Percentiles rank a stretch among this genome's conserved stretches.
Conservation (phyloP, 2,888 invertebrate genomes). For the Tiliacea citrago region DNA sequence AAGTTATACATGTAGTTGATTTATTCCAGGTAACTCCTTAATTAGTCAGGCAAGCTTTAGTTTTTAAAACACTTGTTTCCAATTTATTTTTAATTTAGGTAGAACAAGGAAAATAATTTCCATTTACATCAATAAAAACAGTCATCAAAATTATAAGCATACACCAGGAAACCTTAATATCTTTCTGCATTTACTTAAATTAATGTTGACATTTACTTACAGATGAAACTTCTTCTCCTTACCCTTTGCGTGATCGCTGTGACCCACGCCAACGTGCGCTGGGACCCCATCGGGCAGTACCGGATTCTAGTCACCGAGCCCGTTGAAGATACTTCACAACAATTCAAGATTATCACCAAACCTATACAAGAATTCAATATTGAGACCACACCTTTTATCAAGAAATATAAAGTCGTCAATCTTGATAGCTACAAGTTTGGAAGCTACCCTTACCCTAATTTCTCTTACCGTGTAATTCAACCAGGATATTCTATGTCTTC, state of each 20-base stretch:
- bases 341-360: too few relatives aligned
- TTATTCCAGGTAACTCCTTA: not conserved
- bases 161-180: not conserved
- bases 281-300: slow-evolving; percentile 66
- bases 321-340: not conserved
- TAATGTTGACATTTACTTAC: slow-evolving; percentile 37
- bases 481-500: not conserved
- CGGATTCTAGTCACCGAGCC: slow-evolving; percentile 44
- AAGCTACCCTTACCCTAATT: not conserved
- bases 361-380: not conserved
- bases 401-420: slow-evolving; percentile 9
- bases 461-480: slow-evolving; percentile 1
- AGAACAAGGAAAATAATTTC: not conserved
- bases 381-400: not conserved
- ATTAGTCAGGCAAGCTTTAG: not conserved
- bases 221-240: slow-evolving; percentile 69
- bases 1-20: not conserved
- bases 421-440: not conserved
- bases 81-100: not conserved
- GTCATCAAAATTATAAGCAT: not conserved
- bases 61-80: not conserved
- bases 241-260: slow-evolving; percentile 55
- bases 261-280: slow-evolving; percentile 56
- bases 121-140: not conserved
- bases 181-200: not conserved